A percentile compares a stretch with the other conserved stretches of the same genome.
phyloP scores from a whole-genome alignment of 2,113 vertebrate genomes.

The Myocastor coypus region DNA sequence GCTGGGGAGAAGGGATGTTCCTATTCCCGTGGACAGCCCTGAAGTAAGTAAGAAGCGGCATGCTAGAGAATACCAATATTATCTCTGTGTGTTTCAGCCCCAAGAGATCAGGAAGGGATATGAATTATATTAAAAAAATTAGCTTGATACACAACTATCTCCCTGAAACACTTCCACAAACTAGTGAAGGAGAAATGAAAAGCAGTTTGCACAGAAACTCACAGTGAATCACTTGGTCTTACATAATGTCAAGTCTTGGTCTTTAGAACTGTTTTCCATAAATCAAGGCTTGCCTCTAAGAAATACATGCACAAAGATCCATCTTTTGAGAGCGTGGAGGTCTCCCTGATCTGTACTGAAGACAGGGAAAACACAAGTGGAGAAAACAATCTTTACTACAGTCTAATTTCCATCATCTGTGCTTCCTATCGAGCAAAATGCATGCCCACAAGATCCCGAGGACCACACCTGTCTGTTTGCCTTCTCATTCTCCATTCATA shows the following conservation, averaged over 20 bases:
- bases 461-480: neutral
- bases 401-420: constrained; percentile 33
- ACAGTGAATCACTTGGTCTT: constrained; percentile 58
- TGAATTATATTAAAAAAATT: constrained; percentile 35
- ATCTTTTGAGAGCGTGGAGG: neutral
- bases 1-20: neutral
- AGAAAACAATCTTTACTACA: constrained; percentile 36
- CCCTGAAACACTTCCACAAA: constrained; percentile 47
- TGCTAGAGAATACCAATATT: constrained; percentile 28
- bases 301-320: neutral
- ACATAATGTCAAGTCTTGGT: constrained; percentile 62
- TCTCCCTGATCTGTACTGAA: neutral
- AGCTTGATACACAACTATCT: constrained; percentile 42
- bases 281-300: constrained; percentile 20
- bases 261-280: constrained; percentile 54
- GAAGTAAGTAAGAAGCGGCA: neutral
- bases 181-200: neutral
- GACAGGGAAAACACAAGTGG: constrained; percentile 61
- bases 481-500: neutral
- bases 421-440: neutral
- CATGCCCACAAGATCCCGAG: neutral
- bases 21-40: neutral
- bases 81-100: neutral
- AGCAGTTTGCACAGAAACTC: constrained; percentile 32
- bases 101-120: constrained; percentile 35